phyloP scores from a whole-genome alignment of 2,113 vertebrate species.

The Benthochromis sp. region DNA sequence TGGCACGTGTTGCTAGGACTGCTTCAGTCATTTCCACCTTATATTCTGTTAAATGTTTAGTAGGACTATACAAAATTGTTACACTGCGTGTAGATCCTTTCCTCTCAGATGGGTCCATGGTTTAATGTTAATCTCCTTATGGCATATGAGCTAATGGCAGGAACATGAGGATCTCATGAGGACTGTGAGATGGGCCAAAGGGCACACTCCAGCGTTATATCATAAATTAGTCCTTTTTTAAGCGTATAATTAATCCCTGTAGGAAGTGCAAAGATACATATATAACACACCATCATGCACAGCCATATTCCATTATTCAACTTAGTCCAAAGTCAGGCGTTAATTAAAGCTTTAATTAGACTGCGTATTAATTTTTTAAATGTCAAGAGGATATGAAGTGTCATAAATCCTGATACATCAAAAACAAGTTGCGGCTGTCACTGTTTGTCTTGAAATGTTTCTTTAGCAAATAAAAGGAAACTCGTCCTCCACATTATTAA shows the following conservation, averaged over 20 bases:
- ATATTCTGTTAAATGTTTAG: neutral
- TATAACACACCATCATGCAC: constrained; percentile 5
- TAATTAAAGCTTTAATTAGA: constrained; percentile 45
- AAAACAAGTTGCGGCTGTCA: constrained; percentile 9
- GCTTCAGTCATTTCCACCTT: neutral
- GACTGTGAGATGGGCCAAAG: constrained; percentile 17
- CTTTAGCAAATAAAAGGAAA: constrained; percentile 40
- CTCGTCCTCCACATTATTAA: constrained; percentile 42
- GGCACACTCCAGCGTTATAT: constrained; percentile 20
- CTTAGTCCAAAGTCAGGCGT: neutral
- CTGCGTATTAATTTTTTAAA: constrained; percentile 16
- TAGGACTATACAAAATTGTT: neutral
- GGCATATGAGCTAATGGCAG: neutral
- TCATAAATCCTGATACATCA: constrained; percentile 20
- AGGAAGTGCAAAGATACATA: constrained; percentile 22
- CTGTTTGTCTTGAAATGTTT: constrained; percentile 36
- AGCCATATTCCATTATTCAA: constrained; percentile 18
- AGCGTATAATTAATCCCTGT: constrained; percentile 35
- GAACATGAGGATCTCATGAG: neutral
- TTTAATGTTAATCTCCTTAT: neutral
- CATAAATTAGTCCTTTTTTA: constrained; percentile 26
- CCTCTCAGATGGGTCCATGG: neutral
- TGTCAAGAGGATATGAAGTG: constrained; percentile 13
- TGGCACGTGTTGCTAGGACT: neutral
- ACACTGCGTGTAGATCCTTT: neutral